Conservation (phyloP, 2,888 invertebrate genomes). For the Rhagonycha lutea region DNA sequence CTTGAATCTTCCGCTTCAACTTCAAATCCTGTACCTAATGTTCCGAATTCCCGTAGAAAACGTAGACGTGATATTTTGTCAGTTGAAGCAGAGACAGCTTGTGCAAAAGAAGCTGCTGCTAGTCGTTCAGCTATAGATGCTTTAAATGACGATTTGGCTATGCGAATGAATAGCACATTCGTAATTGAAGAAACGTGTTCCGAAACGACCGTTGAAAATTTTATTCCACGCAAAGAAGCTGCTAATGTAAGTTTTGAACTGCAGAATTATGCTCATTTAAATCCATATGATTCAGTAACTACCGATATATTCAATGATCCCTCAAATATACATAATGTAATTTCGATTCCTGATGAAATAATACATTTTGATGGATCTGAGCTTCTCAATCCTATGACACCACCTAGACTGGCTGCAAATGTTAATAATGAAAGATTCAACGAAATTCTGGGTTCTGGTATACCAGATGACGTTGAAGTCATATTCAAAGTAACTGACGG, state of each 20-base stretch:
- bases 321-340: not conserved
- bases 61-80: slow-evolving; percentile 45
- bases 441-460: slow-evolving; percentile 47
- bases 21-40: slow-evolving; percentile 25
- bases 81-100: slow-evolving; percentile 51
- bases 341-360: slow-evolving; percentile 33
- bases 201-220: slow-evolving; percentile 53
- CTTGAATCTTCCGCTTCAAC: not conserved
- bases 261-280: slow-evolving; percentile 38
- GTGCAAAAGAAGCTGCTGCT: slow-evolving; percentile 54
- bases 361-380: slow-evolving; percentile 30
- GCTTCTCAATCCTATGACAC: slow-evolving; percentile 20
- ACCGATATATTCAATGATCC: no score
- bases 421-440: slow-evolving; percentile 43
- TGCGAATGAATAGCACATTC: slow-evolving; percentile 47
- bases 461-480: slow-evolving; percentile 58
- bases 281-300: slow-evolving; percentile 14
- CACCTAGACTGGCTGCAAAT: slow-evolving; percentile 24
- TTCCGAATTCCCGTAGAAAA: slow-evolving; percentile 40
- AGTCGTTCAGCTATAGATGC: slow-evolving; percentile 54
- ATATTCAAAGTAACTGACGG: slow-evolving; percentile 68
- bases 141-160: slow-evolving; percentile 53
- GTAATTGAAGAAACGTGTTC: slow-evolving; percentile 53
- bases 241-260: slow-evolving; percentile 37
- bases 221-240: slow-evolving; percentile 46